Evolutionary conservation across 2,888 invertebrate genomes (phyloP).

Genomic region (Andricus quercusramuli): DNA sequence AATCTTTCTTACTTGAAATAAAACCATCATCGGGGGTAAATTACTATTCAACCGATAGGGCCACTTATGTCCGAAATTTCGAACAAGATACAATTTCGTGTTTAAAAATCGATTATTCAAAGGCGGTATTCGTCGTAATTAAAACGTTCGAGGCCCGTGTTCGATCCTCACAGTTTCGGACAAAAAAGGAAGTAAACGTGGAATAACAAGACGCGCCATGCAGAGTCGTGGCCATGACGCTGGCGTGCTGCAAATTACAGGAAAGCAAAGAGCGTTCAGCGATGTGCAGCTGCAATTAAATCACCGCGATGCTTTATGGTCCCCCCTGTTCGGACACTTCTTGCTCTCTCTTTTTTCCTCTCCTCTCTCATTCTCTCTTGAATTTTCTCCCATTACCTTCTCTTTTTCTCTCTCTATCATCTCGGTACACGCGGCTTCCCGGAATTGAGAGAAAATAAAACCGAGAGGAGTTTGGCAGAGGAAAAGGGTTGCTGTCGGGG

Average conservation of each 20-base stretch:
- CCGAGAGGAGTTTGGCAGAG: slow-evolving; percentile 60
- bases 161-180: slow-evolving; percentile 21
- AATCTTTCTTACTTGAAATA: no score
- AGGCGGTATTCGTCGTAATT: slow-evolving; percentile 16
- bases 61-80: neutral
- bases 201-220: slow-evolving; percentile 35
- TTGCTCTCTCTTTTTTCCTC: slow-evolving; percentile 38
- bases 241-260: slow-evolving; percentile 54
- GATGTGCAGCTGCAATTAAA: slow-evolving; percentile 64
- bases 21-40: neutral
- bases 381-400: neutral
- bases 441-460: slow-evolving; percentile 70
- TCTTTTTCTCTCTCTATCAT: slow-evolving; percentile 50
- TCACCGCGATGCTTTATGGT: slow-evolving; percentile 60
- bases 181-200: slow-evolving; percentile 13
- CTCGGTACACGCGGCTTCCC: slow-evolving; percentile 64
- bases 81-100: neutral
- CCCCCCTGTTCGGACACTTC: slow-evolving; percentile 23
- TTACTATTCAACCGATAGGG: neutral
- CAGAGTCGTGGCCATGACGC: slow-evolving; percentile 30
- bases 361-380: slow-evolving; percentile 25
- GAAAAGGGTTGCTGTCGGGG: slow-evolving; percentile 48
- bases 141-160: slow-evolving; percentile 27
- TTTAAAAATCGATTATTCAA: slow-evolving; percentile 14
- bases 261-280: slow-evolving; percentile 52